Conservation (phyloP, 2,113 vertebrate species). For the Pollachius pollachius region DNA sequence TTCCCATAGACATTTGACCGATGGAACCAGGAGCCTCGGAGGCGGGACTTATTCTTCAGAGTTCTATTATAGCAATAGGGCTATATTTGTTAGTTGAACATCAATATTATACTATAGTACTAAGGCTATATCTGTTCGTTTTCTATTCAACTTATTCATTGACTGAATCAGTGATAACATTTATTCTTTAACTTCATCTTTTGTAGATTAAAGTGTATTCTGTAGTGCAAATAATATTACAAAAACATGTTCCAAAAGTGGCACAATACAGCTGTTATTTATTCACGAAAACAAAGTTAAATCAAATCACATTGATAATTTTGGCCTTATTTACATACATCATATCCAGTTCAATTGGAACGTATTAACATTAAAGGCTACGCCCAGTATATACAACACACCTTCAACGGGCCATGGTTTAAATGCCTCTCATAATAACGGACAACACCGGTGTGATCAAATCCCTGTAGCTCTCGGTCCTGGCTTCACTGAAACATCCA, state of each 20-base stretch:
- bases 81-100: too few relatives aligned
- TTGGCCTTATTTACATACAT: slow-evolving; percentile 44
- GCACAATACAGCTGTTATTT: slow-evolving; percentile 32
- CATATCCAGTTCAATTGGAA: slow-evolving; percentile 47
- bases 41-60: too few relatives aligned
- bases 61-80: too few relatives aligned
- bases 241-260: slow-evolving; percentile 55
- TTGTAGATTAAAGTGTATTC: slow-evolving; percentile 70
- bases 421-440: slow-evolving; percentile 3
- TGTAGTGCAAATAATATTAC: slow-evolving; percentile 75
- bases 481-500: too few relatives aligned
- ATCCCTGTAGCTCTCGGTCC: too few relatives aligned
- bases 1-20: too few relatives aligned
- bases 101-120: too few relatives aligned
- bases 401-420: slow-evolving; percentile 1
- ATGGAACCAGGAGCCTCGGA: too few relatives aligned
- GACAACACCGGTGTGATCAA: too few relatives aligned
- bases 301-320: slow-evolving; percentile 40
- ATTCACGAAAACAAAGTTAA: slow-evolving; percentile 22
- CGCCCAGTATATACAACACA: slow-evolving; percentile 20
- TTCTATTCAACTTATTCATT: too few relatives aligned
- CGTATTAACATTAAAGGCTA: slow-evolving; percentile 38
- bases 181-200: background rate
- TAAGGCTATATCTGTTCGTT: too few relatives aligned
- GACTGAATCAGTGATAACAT: background rate